A percentile compares a stretch with the other conserved stretches of the same genome.
Evolutionary conservation across 2,888 invertebrate genomes (phyloP).

Genomic region (Apamea monoglypha): DNA sequence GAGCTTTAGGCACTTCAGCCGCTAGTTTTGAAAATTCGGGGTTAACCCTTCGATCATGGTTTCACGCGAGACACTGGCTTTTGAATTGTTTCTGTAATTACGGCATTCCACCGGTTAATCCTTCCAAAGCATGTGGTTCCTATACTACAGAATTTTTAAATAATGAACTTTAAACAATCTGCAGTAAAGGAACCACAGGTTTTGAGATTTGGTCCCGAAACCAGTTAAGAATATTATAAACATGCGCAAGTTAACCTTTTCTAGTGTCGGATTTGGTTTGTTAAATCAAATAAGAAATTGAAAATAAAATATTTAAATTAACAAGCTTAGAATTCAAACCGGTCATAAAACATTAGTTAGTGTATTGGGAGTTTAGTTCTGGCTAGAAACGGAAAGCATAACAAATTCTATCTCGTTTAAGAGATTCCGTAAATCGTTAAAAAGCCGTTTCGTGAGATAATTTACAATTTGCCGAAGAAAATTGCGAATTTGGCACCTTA

Average conservation of each 20-base stretch:
- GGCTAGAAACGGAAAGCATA: slow-evolving; percentile 52
- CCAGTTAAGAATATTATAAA: background rate
- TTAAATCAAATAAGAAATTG: background rate
- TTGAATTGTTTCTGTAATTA: background rate
- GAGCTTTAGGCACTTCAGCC: background rate
- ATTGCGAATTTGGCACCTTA: slow-evolving; percentile 48
- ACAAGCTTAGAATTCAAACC: slow-evolving; percentile 1
- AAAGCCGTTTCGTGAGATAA: slow-evolving; percentile 34
- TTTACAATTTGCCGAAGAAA: slow-evolving; percentile 33
- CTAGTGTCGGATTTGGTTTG: background rate
- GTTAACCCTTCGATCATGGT: background rate
- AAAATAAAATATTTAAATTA: background rate
- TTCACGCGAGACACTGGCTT: background rate
- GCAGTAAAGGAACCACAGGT: too few relatives aligned
- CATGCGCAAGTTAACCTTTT: background rate
- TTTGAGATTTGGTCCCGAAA: background rate
- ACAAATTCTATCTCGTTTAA: slow-evolving; percentile 40
- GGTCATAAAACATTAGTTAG: slow-evolving; percentile 1
- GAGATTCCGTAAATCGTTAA: slow-evolving; percentile 31
- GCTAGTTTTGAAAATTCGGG: background rate
- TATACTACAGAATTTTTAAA: background rate
- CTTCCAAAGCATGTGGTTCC: background rate
- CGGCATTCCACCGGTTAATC: background rate
- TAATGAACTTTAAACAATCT: too few relatives aligned
- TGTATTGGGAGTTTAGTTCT: slow-evolving; percentile 1